Evolutionary conservation across 2,113 vertebrate species (phyloP).

Genomic region (Spheniscus mendiculus): DNA sequence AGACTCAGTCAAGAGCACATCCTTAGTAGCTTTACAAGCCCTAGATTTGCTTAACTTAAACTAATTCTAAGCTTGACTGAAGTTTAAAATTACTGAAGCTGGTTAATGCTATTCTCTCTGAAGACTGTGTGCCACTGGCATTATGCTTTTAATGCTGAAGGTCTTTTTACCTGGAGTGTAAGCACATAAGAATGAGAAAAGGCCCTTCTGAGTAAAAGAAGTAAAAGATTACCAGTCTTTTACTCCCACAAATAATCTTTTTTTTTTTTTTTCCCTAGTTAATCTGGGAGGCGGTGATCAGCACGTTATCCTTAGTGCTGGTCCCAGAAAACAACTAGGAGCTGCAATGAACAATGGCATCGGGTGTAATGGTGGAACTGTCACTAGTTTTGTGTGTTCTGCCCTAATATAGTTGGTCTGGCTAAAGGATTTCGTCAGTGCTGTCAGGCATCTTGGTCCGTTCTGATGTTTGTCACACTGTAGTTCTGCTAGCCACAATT

Average conservation of each 20-base stretch:
- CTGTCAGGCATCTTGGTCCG: not conserved
- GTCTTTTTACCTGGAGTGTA: not conserved
- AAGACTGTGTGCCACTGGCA: not conserved
- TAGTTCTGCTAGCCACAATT: not conserved
- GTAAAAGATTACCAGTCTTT: not conserved
- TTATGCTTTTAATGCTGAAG: not conserved
- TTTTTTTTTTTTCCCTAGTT: not conserved
- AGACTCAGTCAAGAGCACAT: not conserved
- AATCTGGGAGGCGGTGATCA: not conserved
- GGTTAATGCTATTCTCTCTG: not conserved
- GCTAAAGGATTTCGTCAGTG: not conserved
- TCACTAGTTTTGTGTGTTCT: not conserved
- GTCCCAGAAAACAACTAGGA: not conserved
- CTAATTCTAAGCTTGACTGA: not conserved
- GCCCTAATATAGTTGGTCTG: not conserved
- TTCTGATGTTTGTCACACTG: not conserved
- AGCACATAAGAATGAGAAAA: not conserved
- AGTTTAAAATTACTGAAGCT: not conserved
- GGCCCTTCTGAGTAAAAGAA: not conserved
- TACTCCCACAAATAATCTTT: not conserved
- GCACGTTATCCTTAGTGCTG: not conserved
- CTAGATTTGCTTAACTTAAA: not conserved
- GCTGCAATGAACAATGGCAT: not conserved
- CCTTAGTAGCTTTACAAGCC: not conserved
- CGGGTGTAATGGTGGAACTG: not conserved